A percentile compares a stretch with the other conserved stretches of the same genome.
Evolutionary conservation across 2,113 vertebrate genomes (phyloP).

Genomic region (Sarotherodon lohbergeri): DNA sequence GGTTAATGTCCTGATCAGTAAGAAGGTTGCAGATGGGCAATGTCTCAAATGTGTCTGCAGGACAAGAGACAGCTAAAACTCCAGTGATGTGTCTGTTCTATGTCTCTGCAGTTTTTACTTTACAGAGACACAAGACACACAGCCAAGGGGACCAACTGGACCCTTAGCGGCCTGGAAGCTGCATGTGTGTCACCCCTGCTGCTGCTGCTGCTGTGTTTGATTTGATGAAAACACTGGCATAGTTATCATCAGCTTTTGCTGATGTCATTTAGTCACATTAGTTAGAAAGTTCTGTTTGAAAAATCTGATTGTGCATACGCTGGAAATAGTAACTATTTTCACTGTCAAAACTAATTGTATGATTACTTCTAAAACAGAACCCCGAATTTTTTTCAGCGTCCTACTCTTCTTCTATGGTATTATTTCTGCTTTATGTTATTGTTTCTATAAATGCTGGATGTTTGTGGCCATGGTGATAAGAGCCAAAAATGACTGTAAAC

Average conservation of each 20-base stretch:
- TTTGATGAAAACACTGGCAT: neutral
- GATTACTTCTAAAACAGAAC: neutral
- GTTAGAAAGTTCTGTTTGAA: neutral
- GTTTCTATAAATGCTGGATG: neutral
- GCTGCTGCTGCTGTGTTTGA: neutral
- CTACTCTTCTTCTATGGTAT: neutral
- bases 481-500: neutral
- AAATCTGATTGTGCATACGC: neutral
- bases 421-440: neutral
- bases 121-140: neutral
- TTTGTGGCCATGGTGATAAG: neutral
- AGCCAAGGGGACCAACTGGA: neutral
- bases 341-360: neutral
- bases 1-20: neutral
- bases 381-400: accelerated
- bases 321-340: neutral
- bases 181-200: neutral
- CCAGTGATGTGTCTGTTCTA: neutral
- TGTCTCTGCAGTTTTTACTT: neutral
- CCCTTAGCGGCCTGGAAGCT: neutral
- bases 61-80: neutral
- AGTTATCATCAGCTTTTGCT: neutral
- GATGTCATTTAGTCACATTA: neutral
- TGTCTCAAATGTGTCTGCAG: neutral
- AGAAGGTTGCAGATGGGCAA: neutral